phyloP scores from a whole-genome alignment of 2,888 invertebrate genomes.

The Escarpia spicata region DNA sequence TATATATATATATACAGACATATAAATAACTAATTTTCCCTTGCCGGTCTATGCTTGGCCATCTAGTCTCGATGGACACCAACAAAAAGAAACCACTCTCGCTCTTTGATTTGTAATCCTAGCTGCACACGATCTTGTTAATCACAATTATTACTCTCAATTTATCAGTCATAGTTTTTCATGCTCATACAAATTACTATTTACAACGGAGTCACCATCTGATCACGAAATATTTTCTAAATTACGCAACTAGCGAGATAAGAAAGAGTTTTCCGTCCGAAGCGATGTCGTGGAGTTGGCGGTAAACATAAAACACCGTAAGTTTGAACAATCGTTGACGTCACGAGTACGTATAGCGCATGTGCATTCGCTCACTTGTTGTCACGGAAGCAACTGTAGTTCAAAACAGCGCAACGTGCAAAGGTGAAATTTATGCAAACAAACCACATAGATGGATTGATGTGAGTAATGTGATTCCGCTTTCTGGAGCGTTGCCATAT shows the following conservation, averaged over 20 bases:
- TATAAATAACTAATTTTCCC: too few relatives aligned
- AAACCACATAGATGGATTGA: background rate
- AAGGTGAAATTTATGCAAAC: slow-evolving; percentile 5
- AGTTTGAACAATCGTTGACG: background rate
- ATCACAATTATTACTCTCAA: too few relatives aligned
- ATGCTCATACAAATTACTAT: too few relatives aligned
- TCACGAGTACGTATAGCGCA: background rate
- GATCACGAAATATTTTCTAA: background rate
- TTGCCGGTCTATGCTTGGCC: too few relatives aligned
- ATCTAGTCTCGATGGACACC: too few relatives aligned
- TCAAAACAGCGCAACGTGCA: slow-evolving; percentile 16
- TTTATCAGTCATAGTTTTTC: too few relatives aligned
- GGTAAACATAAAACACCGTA: background rate
- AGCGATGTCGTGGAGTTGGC: background rate
- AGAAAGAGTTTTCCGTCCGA: background rate
- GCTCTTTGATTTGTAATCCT: too few relatives aligned
- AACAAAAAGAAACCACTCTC: too few relatives aligned
- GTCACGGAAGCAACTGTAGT: slow-evolving; percentile 11
- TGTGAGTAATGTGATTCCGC: background rate
- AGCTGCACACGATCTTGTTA: too few relatives aligned
- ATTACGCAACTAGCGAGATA: background rate
- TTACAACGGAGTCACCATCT: too few relatives aligned
- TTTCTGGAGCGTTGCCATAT: background rate
- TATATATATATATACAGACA: too few relatives aligned
- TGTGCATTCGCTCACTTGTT: background rate